A percentile compares a stretch with the other conserved stretches of the same genome.
Conservation (phyloP, 2,797 vertebrate genomes). For the Rhinatrema bivittatum region DNA sequence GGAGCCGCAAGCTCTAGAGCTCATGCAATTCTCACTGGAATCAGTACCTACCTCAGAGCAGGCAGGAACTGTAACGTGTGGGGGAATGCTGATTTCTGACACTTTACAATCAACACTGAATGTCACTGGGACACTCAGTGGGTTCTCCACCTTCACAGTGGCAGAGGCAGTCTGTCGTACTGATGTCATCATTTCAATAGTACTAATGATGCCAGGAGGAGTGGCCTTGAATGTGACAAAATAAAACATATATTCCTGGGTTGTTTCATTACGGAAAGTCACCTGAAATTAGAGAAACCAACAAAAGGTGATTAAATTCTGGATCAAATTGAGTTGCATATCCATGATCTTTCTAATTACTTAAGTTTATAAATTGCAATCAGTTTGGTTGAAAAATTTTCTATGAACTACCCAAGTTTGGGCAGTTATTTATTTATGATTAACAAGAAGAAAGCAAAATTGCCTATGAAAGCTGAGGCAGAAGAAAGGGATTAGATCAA, state of each 20-base stretch:
- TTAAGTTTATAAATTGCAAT: too few relatives aligned
- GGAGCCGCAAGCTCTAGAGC: too few relatives aligned
- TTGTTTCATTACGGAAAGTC: slow-evolving; percentile 68
- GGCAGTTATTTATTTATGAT: too few relatives aligned
- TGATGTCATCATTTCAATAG: slow-evolving; percentile 51
- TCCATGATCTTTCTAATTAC: too few relatives aligned
- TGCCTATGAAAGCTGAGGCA: too few relatives aligned
- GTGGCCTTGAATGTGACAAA: slow-evolving; percentile 60
- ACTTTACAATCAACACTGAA: slow-evolving; percentile 65
- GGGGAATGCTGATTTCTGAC: slow-evolving; percentile 55
- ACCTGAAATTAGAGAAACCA: slow-evolving; percentile 58
- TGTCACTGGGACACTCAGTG: slow-evolving; percentile 43
- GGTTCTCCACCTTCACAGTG: slow-evolving; percentile 68
- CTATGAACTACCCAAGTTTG: too few relatives aligned
- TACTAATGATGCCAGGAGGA: slow-evolving; percentile 50
- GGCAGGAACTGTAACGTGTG: slow-evolving; percentile 60
- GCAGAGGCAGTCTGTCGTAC: slow-evolving; percentile 55
- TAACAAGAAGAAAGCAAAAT: too few relatives aligned
- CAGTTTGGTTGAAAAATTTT: too few relatives aligned
- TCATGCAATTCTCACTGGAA: too few relatives aligned
- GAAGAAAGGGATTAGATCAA: too few relatives aligned
- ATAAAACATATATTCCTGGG: slow-evolving; percentile 75
- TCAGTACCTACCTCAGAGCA: slow-evolving; percentile 70
- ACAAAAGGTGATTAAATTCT: too few relatives aligned
- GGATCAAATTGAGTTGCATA: too few relatives aligned